Base-by-base conservation (phyloP, 64 coral and sea anemone genomes). In the Astreopora myriophthalma region DNA sequence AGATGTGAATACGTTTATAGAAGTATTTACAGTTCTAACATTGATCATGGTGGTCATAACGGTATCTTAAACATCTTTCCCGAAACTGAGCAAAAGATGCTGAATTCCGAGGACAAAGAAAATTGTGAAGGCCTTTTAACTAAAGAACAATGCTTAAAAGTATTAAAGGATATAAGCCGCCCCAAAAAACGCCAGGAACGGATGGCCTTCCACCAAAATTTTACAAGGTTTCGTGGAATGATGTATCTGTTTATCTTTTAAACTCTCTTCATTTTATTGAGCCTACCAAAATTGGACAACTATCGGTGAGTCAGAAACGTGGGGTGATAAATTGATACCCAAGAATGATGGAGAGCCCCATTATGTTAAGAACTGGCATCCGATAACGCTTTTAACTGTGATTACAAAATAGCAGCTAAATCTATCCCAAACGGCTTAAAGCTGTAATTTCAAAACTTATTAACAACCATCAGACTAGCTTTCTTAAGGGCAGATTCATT, bases 381-480 rank as follows among this genome's bases (percentile, higher is more conserved):
- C 90, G 6, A 85, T 85, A 32, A 68, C 88, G 1, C 39, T 90
- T 31, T 65, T 90, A 10, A 90, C 34, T 32, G 40, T 26, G 76
- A 90, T 22, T 90, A 90, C 63, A 90, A 90, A 71, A 81, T 90
- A 24, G 76, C 76, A 81, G 42, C 79, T 6, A 92, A 92, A 61
- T 27, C 46, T 11, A 85, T 92, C 26, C 66, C 89, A 22, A 83
- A 49, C 22, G 89, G 19, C 1, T 92, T 8, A 75, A 71, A 34
- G 26, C 0, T 9, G 77, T 85, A 67, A 66, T 66, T 17, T n/a
- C 22, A 12, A 67, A 67, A 7, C 2, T 5, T 55, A 28, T 67
- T 28, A 27, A 25, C 6, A 67, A 36, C 5, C 13, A 73, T 3
- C 33, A 37, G 19, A 73, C 70, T 73, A 33, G 34, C 51, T 37